Evolutionary conservation across 1,140 invertebrate species (phyloP).

Genomic region (Helicoverpa armigera): DNA sequence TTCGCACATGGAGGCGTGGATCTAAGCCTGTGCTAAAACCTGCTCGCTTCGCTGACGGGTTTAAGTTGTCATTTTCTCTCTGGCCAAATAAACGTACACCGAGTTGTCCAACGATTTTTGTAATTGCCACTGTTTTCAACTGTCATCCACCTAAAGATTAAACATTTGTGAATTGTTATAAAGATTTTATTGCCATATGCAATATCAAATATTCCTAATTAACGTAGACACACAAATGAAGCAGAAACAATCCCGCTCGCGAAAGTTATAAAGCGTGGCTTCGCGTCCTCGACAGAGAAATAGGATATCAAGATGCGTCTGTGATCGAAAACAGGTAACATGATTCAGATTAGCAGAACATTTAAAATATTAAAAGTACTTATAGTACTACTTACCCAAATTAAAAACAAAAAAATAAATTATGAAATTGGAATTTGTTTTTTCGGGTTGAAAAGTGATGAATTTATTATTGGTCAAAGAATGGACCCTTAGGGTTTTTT

Average conservation of each 20-base stretch:
- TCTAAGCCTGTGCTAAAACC: slow-evolving; percentile 26
- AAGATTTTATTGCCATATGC: too few relatives aligned
- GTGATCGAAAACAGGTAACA: slow-evolving; percentile 65
- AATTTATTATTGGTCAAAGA: neutral
- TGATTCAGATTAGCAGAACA: slow-evolving; percentile 16
- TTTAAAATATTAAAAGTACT: too few relatives aligned
- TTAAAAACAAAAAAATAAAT: too few relatives aligned
- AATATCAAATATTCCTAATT: slow-evolving; percentile 38
- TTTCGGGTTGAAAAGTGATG: too few relatives aligned
- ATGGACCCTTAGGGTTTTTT: neutral
- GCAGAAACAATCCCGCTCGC: slow-evolving; percentile 22
- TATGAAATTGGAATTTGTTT: too few relatives aligned
- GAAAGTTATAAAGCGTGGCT: slow-evolving; percentile 43
- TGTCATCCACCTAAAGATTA: too few relatives aligned
- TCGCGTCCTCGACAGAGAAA: slow-evolving; percentile 67
- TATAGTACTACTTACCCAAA: too few relatives aligned
- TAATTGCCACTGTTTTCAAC: neutral
- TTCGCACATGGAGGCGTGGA: slow-evolving; percentile 37
- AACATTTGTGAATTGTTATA: too few relatives aligned
- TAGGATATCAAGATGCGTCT: slow-evolving; percentile 67
- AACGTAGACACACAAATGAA: slow-evolving; percentile 28
- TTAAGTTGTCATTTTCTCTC: slow-evolving; percentile 24
- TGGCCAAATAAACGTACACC: neutral
- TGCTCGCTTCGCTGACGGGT: neutral
- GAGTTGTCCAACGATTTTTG: neutral